Evolutionary conservation across 2,113 vertebrate species (phyloP).

Genomic region (Pomatorhinus ruficollis): DNA sequence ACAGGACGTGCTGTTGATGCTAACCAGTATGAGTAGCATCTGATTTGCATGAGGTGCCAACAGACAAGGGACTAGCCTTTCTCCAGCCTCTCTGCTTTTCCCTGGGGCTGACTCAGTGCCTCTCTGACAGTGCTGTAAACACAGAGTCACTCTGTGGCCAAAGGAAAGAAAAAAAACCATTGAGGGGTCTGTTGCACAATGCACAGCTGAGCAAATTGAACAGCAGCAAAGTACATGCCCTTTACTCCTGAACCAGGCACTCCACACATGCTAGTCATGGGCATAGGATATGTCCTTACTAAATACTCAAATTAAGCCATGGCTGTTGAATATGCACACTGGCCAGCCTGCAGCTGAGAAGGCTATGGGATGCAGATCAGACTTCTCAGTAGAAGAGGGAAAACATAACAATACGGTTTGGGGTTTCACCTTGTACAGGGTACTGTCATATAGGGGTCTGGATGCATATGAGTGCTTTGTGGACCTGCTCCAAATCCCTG

Average conservation of each 20-base stretch:
- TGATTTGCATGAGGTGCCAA: slow-evolving; percentile 4
- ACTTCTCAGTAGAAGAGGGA: not conserved
- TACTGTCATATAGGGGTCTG: not conserved
- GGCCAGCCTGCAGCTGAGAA: not conserved
- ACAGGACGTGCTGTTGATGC: not conserved
- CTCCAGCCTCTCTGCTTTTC: not conserved
- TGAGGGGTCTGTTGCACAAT: not conserved
- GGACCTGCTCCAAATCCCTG: not conserved
- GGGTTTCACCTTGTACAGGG: not conserved
- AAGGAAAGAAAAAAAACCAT: not conserved
- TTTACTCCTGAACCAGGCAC: not conserved
- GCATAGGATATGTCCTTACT: fast-evolving
- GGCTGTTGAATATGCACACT: not conserved
- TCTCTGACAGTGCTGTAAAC: not conserved
- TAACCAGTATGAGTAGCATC: not conserved
- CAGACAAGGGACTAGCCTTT: not conserved
- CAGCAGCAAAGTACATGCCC: not conserved
- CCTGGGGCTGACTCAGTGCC: not conserved
- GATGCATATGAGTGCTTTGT: not conserved
- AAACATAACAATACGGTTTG: not conserved
- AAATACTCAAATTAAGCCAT: not conserved
- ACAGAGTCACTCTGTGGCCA: not conserved
- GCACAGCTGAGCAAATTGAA: not conserved
- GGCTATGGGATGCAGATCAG: not conserved
- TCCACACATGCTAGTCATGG: not conserved